Percentiles rank a stretch among this genome's conserved stretches.
These are phyloP conservation scores for Pheucticus melanocephalus DNA, from an alignment of 2,113 vertebrate species.

Conservation along the genomic window DNA sequence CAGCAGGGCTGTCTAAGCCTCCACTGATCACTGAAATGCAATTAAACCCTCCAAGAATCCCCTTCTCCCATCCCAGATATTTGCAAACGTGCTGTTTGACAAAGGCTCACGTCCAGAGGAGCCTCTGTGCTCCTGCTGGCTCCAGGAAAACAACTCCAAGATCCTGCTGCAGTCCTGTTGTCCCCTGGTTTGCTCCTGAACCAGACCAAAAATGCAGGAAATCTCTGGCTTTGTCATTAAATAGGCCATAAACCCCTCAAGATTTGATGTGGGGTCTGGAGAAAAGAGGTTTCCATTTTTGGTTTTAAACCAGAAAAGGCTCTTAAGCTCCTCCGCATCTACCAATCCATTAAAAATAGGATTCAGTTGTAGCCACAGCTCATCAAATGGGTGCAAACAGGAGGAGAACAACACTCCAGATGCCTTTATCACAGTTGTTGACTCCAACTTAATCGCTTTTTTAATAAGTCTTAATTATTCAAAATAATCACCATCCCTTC, in stretches of 20 bases:
- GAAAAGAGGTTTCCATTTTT: background rate
- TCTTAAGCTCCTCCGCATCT: background rate
- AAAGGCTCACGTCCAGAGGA: background rate
- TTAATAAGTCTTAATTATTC: constrained; percentile 52
- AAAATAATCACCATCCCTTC: constrained; percentile 54
- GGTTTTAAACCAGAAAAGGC: background rate
- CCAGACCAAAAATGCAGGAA: background rate
- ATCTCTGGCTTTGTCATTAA: background rate
- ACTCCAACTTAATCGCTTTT: constrained; percentile 63
- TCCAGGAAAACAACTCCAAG: background rate
- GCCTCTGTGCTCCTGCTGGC: background rate
- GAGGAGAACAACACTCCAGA: background rate
- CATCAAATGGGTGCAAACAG: background rate
- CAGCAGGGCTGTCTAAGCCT: background rate
- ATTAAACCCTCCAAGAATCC: background rate
- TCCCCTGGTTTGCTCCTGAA: background rate
- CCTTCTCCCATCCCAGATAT: background rate
- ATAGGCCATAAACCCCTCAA: background rate
- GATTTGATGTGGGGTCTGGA: background rate
- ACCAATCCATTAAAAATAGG: background rate
- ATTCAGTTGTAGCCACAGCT: background rate
- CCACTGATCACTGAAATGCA: background rate
- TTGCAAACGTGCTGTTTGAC: background rate
- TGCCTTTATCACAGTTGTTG: constrained; percentile 56
- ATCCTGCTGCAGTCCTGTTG: background rate